phyloP scores from a whole-genome alignment of 2,113 vertebrate genomes.

The Verasper variegatus region DNA sequence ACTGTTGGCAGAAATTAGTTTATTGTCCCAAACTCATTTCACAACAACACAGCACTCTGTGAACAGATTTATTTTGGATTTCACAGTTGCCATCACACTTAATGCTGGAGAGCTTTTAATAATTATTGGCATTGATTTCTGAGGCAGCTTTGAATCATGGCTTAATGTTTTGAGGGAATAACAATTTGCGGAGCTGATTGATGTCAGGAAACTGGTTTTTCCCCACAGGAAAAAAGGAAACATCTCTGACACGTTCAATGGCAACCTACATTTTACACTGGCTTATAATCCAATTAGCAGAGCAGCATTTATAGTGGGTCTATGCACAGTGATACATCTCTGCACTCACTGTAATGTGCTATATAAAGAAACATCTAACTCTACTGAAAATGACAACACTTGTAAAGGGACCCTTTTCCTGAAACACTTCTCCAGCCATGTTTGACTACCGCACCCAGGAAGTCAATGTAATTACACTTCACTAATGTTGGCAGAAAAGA shows the following conservation, averaged over 20 bases:
- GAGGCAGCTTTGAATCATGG: conserved; percentile 65
- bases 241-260: conserved; percentile 60
- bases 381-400: conserved; percentile 24
- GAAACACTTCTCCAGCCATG: neutral
- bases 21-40: conserved; percentile 46
- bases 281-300: conserved; percentile 74
- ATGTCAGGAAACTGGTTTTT: conserved; percentile 71
- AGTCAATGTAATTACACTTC: too few species aligned
- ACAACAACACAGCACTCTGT: conserved; percentile 32
- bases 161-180: conserved; percentile 76
- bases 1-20: conserved; percentile 25
- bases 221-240: conserved; percentile 66
- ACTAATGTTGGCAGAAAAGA: neutral
- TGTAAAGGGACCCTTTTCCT: neutral
- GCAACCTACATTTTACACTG: conserved; percentile 77
- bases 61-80: conserved; percentile 65
- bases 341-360: conserved; percentile 30
- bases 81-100: conserved; percentile 67
- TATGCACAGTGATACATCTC: conserved; percentile 58
- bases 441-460: neutral
- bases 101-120: conserved; percentile 72
- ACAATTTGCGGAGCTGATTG: conserved; percentile 74
- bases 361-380: conserved; percentile 27
- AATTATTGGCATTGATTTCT: conserved; percentile 74
- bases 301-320: conserved; percentile 53